phyloP scores from a whole-genome alignment of 2,113 vertebrate genomes.

The Nanorana parkeri region DNA sequence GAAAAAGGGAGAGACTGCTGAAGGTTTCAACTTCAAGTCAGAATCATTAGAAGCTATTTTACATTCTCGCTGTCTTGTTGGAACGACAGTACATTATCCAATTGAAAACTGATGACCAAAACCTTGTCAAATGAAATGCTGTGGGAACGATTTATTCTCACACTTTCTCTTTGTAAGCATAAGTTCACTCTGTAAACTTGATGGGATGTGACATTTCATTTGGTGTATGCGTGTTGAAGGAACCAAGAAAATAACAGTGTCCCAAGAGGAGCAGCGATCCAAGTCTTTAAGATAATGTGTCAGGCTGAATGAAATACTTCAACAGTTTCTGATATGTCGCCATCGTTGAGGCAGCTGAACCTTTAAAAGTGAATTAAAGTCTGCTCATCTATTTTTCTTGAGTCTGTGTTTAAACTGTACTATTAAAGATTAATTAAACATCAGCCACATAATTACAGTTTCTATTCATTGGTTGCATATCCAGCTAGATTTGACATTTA shows the following conservation, averaged over 20 bases:
- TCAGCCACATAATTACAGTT: constrained; percentile 14
- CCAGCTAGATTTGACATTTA: constrained; percentile 2
- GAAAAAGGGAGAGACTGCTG: constrained; percentile 26
- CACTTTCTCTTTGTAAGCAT: constrained; percentile 60
- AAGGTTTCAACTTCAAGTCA: constrained; percentile 55
- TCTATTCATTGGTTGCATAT: background rate
- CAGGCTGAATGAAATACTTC: constrained; percentile 25
- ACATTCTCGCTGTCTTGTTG: constrained; percentile 57
- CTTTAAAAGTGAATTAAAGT: constrained; percentile 21
- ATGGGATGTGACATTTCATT: constrained; percentile 67
- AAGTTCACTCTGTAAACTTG: constrained; percentile 59
- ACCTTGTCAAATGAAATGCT: constrained; percentile 55
- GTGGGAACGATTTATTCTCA: constrained; percentile 61
- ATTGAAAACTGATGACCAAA: constrained; percentile 61
- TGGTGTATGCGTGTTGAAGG: constrained; percentile 59
- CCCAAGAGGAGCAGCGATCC: constrained; percentile 45
- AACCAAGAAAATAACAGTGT: constrained; percentile 59
- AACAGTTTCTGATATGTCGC: constrained; percentile 23
- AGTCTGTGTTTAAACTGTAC: constrained; percentile 6
- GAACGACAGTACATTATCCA: constrained; percentile 54
- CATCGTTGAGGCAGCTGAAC: constrained; percentile 3
- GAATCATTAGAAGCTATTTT: constrained; percentile 53
- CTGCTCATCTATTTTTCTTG: constrained; percentile 1
- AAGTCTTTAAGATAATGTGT: constrained; percentile 48
- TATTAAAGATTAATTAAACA: constrained; percentile 30